These are phyloP conservation scores for Scarus forsteni DNA, from an alignment of 2,797 vertebrate genomes.

Conservation along the genomic window DNA sequence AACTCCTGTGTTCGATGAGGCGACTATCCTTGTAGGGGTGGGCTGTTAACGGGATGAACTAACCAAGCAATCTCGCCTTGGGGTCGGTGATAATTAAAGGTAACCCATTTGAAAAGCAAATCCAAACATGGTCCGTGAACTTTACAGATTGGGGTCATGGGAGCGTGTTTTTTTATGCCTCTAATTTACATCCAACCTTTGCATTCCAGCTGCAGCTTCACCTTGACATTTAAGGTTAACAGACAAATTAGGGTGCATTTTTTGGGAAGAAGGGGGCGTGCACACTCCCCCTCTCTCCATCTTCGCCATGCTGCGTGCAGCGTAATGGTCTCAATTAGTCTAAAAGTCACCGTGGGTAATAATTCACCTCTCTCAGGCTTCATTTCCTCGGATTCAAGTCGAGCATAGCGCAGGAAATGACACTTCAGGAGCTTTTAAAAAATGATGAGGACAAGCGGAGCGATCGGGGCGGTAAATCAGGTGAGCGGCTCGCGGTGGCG, in stretches of 20 bases:
- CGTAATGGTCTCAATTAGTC: constrained; percentile 81
- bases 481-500: constrained; percentile 48
- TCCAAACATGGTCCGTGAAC: constrained; percentile 75
- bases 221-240: constrained; percentile 83
- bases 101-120: constrained; percentile 72
- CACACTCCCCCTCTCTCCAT: constrained; percentile 25
- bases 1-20: constrained; percentile 72
- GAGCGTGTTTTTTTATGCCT: constrained; percentile 61
- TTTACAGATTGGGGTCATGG: constrained; percentile 72
- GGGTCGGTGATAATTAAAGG: constrained; percentile 79
- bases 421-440: constrained; percentile 81
- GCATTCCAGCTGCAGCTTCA: constrained; percentile 64
- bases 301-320: constrained; percentile 39
- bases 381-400: constrained; percentile 80
- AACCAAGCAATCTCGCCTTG: constrained; percentile 58
- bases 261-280: background rate
- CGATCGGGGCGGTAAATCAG: constrained; percentile 76
- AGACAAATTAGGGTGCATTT: constrained; percentile 67
- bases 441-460: constrained; percentile 77
- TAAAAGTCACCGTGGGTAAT: constrained; percentile 78
- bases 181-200: constrained; percentile 78
- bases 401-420: constrained; percentile 81
- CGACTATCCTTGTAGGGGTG: constrained; percentile 59
- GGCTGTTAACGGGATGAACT: constrained; percentile 65
- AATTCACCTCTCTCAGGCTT: constrained; percentile 80